These are phyloP conservation scores for Capitulum mitella DNA, from an alignment of 2,888 invertebrate species.

Conservation along the genomic window DNA sequence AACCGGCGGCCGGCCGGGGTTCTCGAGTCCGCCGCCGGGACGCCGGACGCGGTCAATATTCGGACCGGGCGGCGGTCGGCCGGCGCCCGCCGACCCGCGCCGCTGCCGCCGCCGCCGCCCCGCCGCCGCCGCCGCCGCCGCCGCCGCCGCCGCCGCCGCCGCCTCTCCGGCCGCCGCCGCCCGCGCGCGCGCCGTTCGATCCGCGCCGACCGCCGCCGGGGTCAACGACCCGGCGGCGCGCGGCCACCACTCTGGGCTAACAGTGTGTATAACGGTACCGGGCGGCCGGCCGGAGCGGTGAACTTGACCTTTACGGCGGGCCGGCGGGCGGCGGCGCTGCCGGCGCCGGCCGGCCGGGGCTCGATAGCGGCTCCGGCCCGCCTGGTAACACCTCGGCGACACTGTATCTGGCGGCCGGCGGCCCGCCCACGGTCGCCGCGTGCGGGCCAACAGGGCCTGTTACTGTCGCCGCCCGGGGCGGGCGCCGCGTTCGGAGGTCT, in stretches of 20 bases:
- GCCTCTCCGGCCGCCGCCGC: too few relatives aligned
- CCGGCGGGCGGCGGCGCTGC: not conserved
- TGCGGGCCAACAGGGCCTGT: too few relatives aligned
- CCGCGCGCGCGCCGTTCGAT: not conserved
- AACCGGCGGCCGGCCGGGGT: too few relatives aligned
- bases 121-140: not conserved
- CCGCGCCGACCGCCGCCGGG: not conserved
- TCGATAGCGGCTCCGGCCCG: not conserved
- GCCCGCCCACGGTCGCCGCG: too few relatives aligned
- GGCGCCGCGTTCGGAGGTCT: too few relatives aligned
- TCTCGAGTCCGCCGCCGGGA: too few relatives aligned
- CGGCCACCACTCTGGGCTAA: not conserved
- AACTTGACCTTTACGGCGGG: slow-evolving; percentile 20
- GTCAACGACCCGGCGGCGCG: slow-evolving; percentile 8
- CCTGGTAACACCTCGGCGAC: too few relatives aligned
- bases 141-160: not conserved
- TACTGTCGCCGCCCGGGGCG: too few relatives aligned
- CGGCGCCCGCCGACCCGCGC: not conserved
- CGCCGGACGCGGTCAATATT: too few relatives aligned
- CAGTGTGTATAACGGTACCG: slow-evolving; percentile 4
- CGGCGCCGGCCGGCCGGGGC: not conserved
- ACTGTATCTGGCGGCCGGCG: too few relatives aligned
- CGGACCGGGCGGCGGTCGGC: too few relatives aligned
- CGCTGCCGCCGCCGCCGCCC: not conserved
- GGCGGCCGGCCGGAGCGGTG: slow-evolving; percentile 6